A percentile compares a stretch with the other conserved stretches of the same genome.
Evolutionary conservation across 2,888 invertebrate genomes (phyloP).

Genomic region (Catocala sponsa): DNA sequence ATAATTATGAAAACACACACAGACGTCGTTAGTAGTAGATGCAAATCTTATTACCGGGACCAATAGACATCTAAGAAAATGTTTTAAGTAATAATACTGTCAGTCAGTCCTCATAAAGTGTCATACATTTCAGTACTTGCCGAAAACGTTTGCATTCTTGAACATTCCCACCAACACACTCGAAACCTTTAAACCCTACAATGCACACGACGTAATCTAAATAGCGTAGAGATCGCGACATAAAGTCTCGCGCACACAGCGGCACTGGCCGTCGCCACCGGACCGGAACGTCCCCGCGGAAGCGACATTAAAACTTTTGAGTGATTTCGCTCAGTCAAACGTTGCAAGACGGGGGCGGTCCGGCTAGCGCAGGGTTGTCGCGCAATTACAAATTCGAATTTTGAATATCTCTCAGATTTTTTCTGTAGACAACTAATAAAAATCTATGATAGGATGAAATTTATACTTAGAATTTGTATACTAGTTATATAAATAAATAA

Average conservation of each 20-base stretch:
- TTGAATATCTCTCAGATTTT: background rate
- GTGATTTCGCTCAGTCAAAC: constrained; percentile 87
- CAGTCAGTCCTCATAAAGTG: too few species aligned
- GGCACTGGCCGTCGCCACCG: constrained; percentile 45
- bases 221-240: constrained; percentile 50
- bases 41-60: background rate
- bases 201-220: constrained; percentile 48
- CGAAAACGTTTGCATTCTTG: background rate
- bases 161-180: constrained; percentile 13
- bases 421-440: background rate
- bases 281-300: constrained; percentile 77
- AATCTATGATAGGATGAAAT: too few species aligned
- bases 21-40: background rate
- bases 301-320: constrained; percentile 87
- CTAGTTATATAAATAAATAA: too few species aligned
- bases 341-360: constrained; percentile 80
- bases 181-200: constrained; percentile 44
- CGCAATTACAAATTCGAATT: constrained; percentile 4
- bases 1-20: background rate
- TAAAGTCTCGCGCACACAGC: constrained; percentile 63
- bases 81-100: too few species aligned
- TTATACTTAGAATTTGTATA: too few species aligned
- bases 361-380: constrained; percentile 60
- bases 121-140: background rate
- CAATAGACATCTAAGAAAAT: background rate